Conservation (phyloP, 2,888 invertebrate genomes). For the Leucoma salicis region DNA sequence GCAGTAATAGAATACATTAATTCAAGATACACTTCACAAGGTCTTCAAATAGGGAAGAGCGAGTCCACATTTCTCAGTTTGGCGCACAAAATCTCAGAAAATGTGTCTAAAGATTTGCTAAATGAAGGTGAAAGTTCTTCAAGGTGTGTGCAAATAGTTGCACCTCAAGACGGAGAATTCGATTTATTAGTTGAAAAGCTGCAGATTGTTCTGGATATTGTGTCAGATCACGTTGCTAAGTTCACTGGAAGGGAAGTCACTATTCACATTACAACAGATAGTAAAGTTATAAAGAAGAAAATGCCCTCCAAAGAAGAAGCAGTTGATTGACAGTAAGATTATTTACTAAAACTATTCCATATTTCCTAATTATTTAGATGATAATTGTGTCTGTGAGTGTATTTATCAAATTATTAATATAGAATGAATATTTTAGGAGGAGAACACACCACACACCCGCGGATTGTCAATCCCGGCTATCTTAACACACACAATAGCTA, state of each 20-base stretch:
- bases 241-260: conserved; percentile 5
- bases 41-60: conserved; percentile 4
- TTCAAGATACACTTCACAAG: conserved; percentile 5
- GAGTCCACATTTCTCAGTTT: conserved; percentile 1
- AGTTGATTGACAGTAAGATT: background rate
- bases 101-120: conserved; percentile 3
- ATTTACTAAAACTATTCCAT: background rate
- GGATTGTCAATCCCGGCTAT: too few relatives aligned
- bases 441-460: too few relatives aligned
- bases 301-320: background rate
- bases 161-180: conserved; percentile 2
- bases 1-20: conserved; percentile 2
- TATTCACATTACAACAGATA: conserved; percentile 2
- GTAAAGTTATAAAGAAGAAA: background rate
- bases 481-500: too few relatives aligned
- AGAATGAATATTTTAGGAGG: too few relatives aligned
- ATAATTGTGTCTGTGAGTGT: too few relatives aligned
- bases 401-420: too few relatives aligned
- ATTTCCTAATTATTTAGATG: too few relatives aligned
- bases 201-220: conserved; percentile 6
- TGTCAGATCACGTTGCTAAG: conserved; percentile 3
- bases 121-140: background rate
- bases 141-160: background rate
- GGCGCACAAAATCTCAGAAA: conserved; percentile 8
- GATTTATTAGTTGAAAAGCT: conserved; percentile 6